Evolutionary conservation across 2,888 invertebrate species (phyloP).

Genomic region (Kryphioiulus occultus): DNA sequence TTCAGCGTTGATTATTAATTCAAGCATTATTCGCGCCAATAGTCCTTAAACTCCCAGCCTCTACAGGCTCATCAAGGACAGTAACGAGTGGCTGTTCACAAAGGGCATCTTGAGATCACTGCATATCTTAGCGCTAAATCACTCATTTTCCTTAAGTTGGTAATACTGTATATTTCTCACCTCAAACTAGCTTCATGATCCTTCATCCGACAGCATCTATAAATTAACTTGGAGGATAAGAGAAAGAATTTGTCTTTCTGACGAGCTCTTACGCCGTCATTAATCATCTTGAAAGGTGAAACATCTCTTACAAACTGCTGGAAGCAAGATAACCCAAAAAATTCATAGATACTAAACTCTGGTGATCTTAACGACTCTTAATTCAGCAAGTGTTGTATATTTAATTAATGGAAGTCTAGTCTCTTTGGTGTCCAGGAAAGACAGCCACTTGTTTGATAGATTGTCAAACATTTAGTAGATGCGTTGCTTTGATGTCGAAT

Average conservation of each 20-base stretch:
- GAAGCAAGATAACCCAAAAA: not conserved
- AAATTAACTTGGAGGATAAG: not conserved
- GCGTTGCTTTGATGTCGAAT: not conserved
- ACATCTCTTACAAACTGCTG: not conserved
- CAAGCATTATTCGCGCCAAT: not conserved
- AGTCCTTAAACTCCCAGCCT: not conserved
- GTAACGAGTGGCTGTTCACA: too few species aligned
- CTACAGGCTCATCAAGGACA: not conserved
- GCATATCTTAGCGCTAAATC: not conserved
- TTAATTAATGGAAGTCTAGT: not conserved
- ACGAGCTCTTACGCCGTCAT: not conserved
- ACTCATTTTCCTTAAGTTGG: not conserved
- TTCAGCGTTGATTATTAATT: not conserved
- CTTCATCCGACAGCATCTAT: not conserved
- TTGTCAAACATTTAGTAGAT: not conserved
- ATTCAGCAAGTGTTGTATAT: not conserved
- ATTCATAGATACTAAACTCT: not conserved
- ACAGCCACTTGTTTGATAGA: not conserved
- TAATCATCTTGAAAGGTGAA: not conserved
- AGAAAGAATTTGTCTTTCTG: conserved; percentile 18
- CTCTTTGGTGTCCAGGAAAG: not conserved
- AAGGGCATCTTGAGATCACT: not conserved
- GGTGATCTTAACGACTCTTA: not conserved
- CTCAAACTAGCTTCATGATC: not conserved
- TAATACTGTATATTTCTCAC: not conserved